Base-by-base conservation (phyloP, 2,888 invertebrate genomes). In the Sesia bembeciformis region DNA sequence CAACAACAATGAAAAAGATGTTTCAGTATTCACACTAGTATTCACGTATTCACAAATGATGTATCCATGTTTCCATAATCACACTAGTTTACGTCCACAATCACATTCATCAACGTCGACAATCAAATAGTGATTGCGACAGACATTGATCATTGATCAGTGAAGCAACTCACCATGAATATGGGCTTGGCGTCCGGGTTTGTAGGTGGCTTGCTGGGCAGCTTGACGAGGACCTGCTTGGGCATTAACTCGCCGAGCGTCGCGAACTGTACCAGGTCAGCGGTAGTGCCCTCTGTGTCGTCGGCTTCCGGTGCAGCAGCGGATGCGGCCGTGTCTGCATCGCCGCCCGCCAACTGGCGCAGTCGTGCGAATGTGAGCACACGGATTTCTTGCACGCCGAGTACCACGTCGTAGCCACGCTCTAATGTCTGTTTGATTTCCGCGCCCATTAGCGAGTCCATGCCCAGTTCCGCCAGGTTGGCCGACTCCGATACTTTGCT, bases 401-500 rank as follows among this genome's bases (percentile, higher is more conserved):
- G 90, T 39, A 96, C 94, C 57, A 98, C 86, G 81, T 99, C 98
- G 85, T 95, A 98, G 72, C 95, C 96, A 56, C 98, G 92, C 81
- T 98, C 98, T 54, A 98, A 87, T 0, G 96, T 96, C 85, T 98
- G 98, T 81, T 98, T 98, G 73, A 99, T 97, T 91, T 99, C 99
- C 2, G 99, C 98, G 51, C 98, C 98, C 99, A 99, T 99, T 63
- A 99, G 89, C 3, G 98, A 98, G 79, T 99, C 99, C 94, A 99
- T 96, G 58, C 99, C 99, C 49, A 99, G 92, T 81, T 99, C 99
- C 40, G 97, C 97, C 52, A 99, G 89, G 49, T 94, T 95, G 4
- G 95, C 92, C 40, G 92, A 91, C 49, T 93, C 91, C 59, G 96
- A 78, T 40, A 98, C 91, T 59, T 94, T 94, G 64, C 92, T 93